Evolutionary conservation across 2,888 invertebrate genomes (phyloP), one percentile per base, ranked within the genome.

Genomic region (Melinaea menophilus): DNA sequence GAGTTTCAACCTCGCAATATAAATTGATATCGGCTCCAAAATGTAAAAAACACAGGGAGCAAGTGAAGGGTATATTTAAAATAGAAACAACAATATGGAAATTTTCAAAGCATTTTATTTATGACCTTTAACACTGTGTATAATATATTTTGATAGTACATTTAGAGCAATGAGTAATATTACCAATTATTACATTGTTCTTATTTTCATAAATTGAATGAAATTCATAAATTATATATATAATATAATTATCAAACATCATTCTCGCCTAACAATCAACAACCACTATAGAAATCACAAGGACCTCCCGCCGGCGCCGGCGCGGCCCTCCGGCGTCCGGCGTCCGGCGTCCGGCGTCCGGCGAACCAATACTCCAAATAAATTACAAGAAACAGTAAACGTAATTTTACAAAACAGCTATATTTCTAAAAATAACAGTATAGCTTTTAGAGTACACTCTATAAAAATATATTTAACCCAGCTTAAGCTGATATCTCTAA

Each of bases 91-190:
- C 68, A 63, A 71, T 81, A 69, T 85, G 86, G 88, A 90, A 90
- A 90, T 90, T 90, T 90, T 90, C 90, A 88, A 90, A 90, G 90
- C 90, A 88, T 89, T 90, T 90, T 90, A 90, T 90, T 90, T 88
- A 90, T 89, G 90, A 90, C 89, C 89, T 90, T 90, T 90, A 90
- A 90, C 90, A 90, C 90, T 86, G 90, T 90, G 90, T 90, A 90
- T 90, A 90, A 90, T 90, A 90, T 91, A 91, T 90, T 90, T 90
- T 90, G 90, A 90, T 91, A 91, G 87, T 91, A 91, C 91, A 91
- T 91, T 91, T 90, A 91, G 90, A 90, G 91, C 91, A 90, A 89
- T 91, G 86, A 91, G 89, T 91, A 90, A 91, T 90, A 89, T 91
- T 89, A 90, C 90, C 90, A 88, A 91, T 89, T 85, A 89, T 88